Conservation (phyloP, 2,113 vertebrate species). For the Peromyscus californicus region DNA sequence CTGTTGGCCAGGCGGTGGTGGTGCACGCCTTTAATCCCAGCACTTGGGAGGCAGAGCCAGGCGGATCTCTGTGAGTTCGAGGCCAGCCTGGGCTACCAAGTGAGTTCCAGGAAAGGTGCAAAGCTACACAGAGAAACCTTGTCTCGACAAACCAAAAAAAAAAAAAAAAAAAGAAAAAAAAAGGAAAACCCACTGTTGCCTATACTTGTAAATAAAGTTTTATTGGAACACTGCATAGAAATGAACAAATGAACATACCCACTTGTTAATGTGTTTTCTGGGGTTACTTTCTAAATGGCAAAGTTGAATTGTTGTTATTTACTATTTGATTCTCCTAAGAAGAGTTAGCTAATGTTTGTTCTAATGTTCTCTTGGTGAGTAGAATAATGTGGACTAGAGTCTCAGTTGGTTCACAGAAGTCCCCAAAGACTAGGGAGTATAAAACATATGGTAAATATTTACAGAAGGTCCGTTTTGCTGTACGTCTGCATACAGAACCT, state of each 20-base stretch:
- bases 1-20: too few species aligned
- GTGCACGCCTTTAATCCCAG: too few species aligned
- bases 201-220: not conserved
- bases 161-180: too few species aligned
- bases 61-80: too few species aligned
- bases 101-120: too few species aligned
- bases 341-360: not conserved
- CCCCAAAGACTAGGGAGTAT: not conserved
- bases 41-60: too few species aligned
- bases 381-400: not conserved
- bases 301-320: not conserved
- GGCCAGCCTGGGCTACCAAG: too few species aligned
- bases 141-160: too few species aligned
- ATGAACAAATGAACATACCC: not conserved
- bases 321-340: not conserved
- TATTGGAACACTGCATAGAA: not conserved
- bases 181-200: not conserved
- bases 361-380: not conserved
- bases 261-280: not conserved
- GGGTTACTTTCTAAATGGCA: not conserved
- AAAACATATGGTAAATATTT: not conserved
- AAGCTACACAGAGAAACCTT: too few species aligned
- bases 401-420: not conserved
- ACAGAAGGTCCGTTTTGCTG: not conserved
- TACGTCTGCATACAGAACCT: not conserved